Evolutionary conservation across 2,113 vertebrate species (phyloP), one percentile per base, ranked within the genome.

Genomic region (Pluvialis apricaria): DNA sequence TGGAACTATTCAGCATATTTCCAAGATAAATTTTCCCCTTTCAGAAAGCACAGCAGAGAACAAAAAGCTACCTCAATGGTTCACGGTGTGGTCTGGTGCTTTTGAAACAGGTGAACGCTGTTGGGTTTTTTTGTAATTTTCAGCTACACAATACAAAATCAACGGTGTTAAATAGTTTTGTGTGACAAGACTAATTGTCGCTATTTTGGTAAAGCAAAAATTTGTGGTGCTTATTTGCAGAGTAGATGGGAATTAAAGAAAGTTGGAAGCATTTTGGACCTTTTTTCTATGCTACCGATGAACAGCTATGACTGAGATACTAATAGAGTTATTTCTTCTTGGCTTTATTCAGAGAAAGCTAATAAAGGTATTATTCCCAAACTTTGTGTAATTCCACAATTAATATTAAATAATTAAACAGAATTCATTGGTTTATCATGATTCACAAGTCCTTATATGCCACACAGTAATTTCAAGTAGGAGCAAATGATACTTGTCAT

Each of bases 111-210:
- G 54, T 81, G 38, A 97, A 96, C 70, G 24, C 3, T 68, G 25
- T 77, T 82, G 36, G 36, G 61, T 78, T 94, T 77, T 73, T 61
- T 29, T 66, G 52, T 57, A 86, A 42, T 91, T 94, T 96, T 95
- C 84, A 88, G 42, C 73, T 87, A 61, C 51, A 92, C 28, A 96
- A 88, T 87, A 84, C 5, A 76, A 96, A 97, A 97, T 93, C 83
- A 97, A 61, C 34, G 36, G 11, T 86, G 34, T 66, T 93, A 94
- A 90, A 92, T 51, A 68, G 28, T 84, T 94, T 86, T 96, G n/a
- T 83, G n/a, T 64, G 18, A 82, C 40, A 93, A 95, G 82, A 89
- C 14, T 80, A 95, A 93, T 68, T 25, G 8, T 31, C 34, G 75
- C 34, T 87, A 42, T 85, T 94, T 92, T 22, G 19, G 13, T 54